Conservation (phyloP, 2,888 invertebrate species). For the Stictocephala bisonia region DNA sequence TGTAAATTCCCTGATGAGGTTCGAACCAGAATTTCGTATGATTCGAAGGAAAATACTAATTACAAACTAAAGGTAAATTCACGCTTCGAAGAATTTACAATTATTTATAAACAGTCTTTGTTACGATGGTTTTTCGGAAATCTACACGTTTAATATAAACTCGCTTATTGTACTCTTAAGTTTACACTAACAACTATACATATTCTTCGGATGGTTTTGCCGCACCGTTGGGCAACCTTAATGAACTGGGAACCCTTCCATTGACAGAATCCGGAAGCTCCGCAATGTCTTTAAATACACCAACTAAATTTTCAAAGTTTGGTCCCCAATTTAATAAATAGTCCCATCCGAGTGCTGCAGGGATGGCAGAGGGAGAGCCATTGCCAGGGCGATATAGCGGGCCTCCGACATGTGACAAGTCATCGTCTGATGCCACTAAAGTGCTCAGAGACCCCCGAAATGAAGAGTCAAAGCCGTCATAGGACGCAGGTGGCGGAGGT, state of each 20-base stretch:
- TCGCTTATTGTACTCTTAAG: constrained; percentile 44
- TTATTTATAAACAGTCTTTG: constrained; percentile 34
- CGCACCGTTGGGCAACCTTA: constrained; percentile 80
- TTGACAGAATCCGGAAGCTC: constrained; percentile 88
- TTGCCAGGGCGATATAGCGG: constrained; percentile 82
- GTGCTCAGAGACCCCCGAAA: constrained; percentile 95
- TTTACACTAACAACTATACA: constrained; percentile 69
- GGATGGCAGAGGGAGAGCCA: constrained; percentile 77
- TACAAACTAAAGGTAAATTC: constrained; percentile 43
- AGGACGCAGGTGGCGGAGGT: constrained; percentile 78
- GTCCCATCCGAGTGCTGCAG: constrained; percentile 89
- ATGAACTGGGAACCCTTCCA: constrained; percentile 77
- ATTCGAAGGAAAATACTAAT: constrained; percentile 41
- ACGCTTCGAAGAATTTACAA: constrained; percentile 38
- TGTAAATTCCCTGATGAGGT: constrained; percentile 46
- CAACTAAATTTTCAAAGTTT: constrained; percentile 94
- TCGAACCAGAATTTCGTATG: constrained; percentile 44
- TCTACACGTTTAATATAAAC: constrained; percentile 37
- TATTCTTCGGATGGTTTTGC: constrained; percentile 92
- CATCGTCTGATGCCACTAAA: constrained; percentile 93
- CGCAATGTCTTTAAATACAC: constrained; percentile 96
- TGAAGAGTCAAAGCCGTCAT: constrained; percentile 94
- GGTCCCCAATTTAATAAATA: constrained; percentile 96
- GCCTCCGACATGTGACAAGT: constrained; percentile 82
- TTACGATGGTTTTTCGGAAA: constrained; percentile 23